Base-by-base conservation (phyloP, 2,888 invertebrate genomes). In the Leptinotarsa haldemani region DNA sequence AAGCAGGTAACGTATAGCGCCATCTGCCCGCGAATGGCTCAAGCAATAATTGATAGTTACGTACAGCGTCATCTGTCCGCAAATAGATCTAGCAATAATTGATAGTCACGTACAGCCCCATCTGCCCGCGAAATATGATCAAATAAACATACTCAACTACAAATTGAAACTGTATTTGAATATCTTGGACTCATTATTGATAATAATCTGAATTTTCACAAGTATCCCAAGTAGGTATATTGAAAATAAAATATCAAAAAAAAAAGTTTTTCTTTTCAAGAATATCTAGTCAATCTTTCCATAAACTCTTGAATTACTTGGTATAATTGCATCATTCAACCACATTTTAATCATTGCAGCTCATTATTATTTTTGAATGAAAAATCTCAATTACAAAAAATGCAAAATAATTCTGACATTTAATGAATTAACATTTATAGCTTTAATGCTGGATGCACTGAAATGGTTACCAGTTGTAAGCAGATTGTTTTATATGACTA, bases 401-500 rank as follows among this genome's bases (percentile, higher is more conserved):
- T 30, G 1, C 63, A 18, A 63, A 63, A 63, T 63, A 63, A 63
- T 63, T 63, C 63, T 63, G 63, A 3, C 1, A 63, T 63, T 30
- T 63, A 22, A 63, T 63, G 30, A 63, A 63, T 63, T 40, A 63
- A 20, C 53, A 53, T 20, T 20, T 53, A 53, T 18, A 53, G 4
- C 53, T n/a, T 53, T n/a, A 53, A 53, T 3, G 53, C 30, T 63
- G 63, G 63, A 18, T 63, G 63, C 63, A 63, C 63, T 63, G 25
- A 63, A 63, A 63, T 63, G 30, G 30, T 63, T 63, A 63, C 63
- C 1, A 63, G 63, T 63, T 63, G 63, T n/a, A 22, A 63, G 63
- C 63, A 30, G 63, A 63, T 63, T 63, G 63, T 63, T 22, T 63
- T 40, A 63, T 63, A 63, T 63, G 63, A 63, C 40, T 25, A 63